phyloP scores from a whole-genome alignment of 2,797 vertebrate species.

The Acipenser oxyrinchus region DNA sequence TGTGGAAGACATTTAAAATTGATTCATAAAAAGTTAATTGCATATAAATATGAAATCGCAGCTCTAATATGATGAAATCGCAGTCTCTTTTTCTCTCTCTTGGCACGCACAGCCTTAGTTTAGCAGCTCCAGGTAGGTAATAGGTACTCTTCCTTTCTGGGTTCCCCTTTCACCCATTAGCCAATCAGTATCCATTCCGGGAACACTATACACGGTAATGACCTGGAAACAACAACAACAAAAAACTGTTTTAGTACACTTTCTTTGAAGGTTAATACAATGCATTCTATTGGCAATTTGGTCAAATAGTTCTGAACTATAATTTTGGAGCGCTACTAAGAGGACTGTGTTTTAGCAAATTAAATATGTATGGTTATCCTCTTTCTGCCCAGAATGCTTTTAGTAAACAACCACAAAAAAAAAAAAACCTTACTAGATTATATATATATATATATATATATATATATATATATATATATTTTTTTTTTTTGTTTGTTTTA shows the following conservation, averaged over 20 bases:
- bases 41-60: constrained; percentile 65
- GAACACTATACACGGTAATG: constrained; percentile 84
- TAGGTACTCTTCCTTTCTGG: constrained; percentile 96
- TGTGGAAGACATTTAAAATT: constrained; percentile 62
- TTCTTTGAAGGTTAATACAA: not conserved
- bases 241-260: not conserved
- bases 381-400: no score
- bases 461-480: not conserved
- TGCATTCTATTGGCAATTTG: no score
- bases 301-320: no score
- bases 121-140: constrained; percentile 96
- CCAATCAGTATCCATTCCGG: constrained; percentile 96
- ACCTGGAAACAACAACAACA: constrained; percentile 62
- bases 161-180: constrained; percentile 92
- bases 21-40: constrained; percentile 59
- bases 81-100: constrained; percentile 29
- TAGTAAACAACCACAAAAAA: no score
- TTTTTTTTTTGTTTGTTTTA: no score
- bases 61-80: constrained; percentile 51
- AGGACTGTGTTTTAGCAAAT: no score
- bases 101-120: constrained; percentile 60
- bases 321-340: no score
- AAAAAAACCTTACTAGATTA: not conserved
- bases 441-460: not conserved
- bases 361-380: no score